Base-by-base conservation (phyloP, 2,113 vertebrate species). In the Tachysurus vachellii region DNA sequence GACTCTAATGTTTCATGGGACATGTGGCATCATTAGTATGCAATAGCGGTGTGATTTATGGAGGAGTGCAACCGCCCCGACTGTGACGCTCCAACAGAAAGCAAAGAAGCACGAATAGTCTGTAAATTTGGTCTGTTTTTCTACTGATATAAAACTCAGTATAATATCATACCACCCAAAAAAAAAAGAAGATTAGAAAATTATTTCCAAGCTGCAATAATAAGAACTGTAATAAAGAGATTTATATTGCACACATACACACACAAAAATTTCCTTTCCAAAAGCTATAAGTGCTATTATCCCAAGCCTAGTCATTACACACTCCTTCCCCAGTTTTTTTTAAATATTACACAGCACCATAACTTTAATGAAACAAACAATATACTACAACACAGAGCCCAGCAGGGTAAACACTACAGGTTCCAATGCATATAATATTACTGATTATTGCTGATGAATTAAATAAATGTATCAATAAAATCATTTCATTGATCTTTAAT, bases 1-100 rank as follows among this genome's bases (percentile, higher is more conserved):
- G 54, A 80, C 68, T 5, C 14, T 53, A 70, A 75, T 85, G 83
- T 75, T 75, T 73, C 54, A 26, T 42, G 83, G 83, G 68, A 75
- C 83, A 75, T 85, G 70, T 61, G 83, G 70, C 83, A 59, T 75
- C 83, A 85, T 85, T 75, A 85, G 83, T 75, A 75, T 85, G 83
- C 54, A 84, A 42, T 73, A 73, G 83, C 26, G 53, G n/a, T 44
- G 68, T 85, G 70, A 85, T 85, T 85, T 85, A 85, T 85, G 83
- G 54, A 75, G 28, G 54, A 36, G 31, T 85, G 70, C 68, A 85
- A 42, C 23, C 53, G 21, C 26, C 23, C 83, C 59, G 70, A 59
- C 68, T 57, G n/a, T 71, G 66, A 71, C 31, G 56, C 79, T 42
- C 31, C 44, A 42, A 80, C n/a, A 5, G 62, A 70, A 70, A 66